Evolutionary conservation across 2,113 vertebrate species (phyloP), one percentile per base, ranked within the genome.

Genomic region (Progne subis): DNA sequence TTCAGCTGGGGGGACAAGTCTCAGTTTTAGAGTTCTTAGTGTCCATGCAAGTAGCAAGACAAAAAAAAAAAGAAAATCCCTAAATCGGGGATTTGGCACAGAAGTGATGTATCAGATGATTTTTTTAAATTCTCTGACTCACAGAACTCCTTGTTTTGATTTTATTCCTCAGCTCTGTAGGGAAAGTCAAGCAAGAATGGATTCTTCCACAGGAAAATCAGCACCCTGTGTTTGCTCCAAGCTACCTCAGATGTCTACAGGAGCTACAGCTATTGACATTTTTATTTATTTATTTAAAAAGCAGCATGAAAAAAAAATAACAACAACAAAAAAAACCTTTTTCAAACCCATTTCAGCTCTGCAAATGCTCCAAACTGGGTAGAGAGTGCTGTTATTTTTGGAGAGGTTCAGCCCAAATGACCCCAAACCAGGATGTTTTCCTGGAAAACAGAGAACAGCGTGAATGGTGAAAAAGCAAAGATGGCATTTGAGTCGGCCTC

Each of bases 361-460:
- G 44, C 68, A 81, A 37, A 65, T 5, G n/a, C 71, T 69, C 14
- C 37, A 34, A 49, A 34, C 44, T 57, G n/a, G 84, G 31, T 14
- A 44, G 5, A 20, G 32, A 80, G 49, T 3, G 28, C 61, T 96
- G 90, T 91, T 95, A n/a, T 74, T 96, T 93, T 70, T 96, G 94
- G 93, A 93, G 82, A 41, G 25, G 69, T 71, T 77, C 50, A 82
- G 67, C 90, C 81, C 85, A 61, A 90, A 69, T 1, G 12, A 90
- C 34, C 70, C 65, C 79, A 85, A 64, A 52, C 5, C 85, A 85
- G 70, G 79, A 82, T 91, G 88, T 94, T 96, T 96, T 74, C 90
- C 74, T 65, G 69, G 41, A 85, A 75, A 85, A 41, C 28, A 43
- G 34, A 34, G 83, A 72, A 50, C 52, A 64, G 82, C 61, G 47